Conservation (phyloP, 2,113 vertebrate species). For the Cyanoderma ruficeps region DNA sequence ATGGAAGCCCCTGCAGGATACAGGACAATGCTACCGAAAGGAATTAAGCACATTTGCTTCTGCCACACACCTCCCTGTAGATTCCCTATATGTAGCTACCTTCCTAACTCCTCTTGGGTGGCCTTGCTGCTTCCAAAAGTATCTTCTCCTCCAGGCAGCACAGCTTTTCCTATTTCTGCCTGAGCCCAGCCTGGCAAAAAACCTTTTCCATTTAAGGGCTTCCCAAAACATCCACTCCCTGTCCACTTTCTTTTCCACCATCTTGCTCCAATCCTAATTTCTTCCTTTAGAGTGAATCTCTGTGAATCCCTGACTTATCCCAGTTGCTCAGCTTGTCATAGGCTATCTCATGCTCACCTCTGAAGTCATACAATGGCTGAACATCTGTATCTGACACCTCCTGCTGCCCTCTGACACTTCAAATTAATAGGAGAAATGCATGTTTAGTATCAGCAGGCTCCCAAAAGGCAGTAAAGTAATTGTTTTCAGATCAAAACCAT, state of each 20-base stretch:
- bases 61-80: background rate
- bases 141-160: background rate
- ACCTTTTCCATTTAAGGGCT: background rate
- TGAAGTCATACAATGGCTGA: background rate
- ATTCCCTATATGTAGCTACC: accelerated
- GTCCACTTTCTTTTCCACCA: background rate
- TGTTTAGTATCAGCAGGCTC: background rate
- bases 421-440: background rate
- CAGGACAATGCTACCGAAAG: background rate
- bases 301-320: background rate
- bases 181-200: background rate
- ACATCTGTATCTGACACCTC: background rate
- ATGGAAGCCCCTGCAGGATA: background rate
- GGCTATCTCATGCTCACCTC: background rate
- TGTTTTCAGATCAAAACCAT: background rate
- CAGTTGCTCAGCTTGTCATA: background rate
- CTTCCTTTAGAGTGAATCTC: background rate
- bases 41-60: background rate
- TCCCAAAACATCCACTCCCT: background rate
- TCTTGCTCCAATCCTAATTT: background rate
- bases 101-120: background rate
- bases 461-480: background rate
- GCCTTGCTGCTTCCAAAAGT: background rate
- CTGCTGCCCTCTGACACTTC: background rate
- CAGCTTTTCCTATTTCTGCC: background rate